These are phyloP conservation scores for Megaustenia siamemsis DNA, from an alignment of 2,888 invertebrate genomes.

Conservation along the genomic window DNA sequence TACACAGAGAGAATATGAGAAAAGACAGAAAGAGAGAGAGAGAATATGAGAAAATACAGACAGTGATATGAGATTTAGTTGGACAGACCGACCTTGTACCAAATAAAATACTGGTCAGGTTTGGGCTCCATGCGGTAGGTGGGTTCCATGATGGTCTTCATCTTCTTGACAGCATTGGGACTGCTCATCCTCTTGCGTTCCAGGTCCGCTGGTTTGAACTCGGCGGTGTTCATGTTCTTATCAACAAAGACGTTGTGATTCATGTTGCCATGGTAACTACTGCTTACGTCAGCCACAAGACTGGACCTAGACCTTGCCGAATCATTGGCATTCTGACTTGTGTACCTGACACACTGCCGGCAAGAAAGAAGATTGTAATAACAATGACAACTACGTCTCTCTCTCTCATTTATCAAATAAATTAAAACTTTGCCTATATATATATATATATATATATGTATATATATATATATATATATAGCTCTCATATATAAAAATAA, in stretches of 20 bases:
- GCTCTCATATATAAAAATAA: too few relatives aligned
- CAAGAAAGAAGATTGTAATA: neutral
- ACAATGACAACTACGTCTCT: neutral
- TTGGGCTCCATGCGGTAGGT: slow-evolving; percentile 44
- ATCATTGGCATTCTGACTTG: neutral
- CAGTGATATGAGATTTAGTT: neutral
- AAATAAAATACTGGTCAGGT: slow-evolving; percentile 27
- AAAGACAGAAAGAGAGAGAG: neutral
- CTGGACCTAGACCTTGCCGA: neutral
- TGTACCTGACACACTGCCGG: neutral
- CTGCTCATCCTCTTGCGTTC: neutral
- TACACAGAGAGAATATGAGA: neutral
- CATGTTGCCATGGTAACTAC: neutral
- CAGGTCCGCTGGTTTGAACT: neutral
- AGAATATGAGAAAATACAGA: neutral
- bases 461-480: too few relatives aligned
- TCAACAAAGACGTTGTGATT: neutral
- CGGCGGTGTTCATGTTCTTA: neutral
- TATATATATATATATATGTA: too few relatives aligned
- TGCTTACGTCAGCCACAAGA: neutral
- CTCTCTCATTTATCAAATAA: neutral
- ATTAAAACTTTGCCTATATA: neutral
- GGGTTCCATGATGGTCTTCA: neutral
- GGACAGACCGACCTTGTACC: slow-evolving; percentile 31
- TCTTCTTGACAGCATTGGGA: neutral